Base-by-base conservation (phyloP, 2,797 vertebrate genomes). In the Sarcoramphus papa region DNA sequence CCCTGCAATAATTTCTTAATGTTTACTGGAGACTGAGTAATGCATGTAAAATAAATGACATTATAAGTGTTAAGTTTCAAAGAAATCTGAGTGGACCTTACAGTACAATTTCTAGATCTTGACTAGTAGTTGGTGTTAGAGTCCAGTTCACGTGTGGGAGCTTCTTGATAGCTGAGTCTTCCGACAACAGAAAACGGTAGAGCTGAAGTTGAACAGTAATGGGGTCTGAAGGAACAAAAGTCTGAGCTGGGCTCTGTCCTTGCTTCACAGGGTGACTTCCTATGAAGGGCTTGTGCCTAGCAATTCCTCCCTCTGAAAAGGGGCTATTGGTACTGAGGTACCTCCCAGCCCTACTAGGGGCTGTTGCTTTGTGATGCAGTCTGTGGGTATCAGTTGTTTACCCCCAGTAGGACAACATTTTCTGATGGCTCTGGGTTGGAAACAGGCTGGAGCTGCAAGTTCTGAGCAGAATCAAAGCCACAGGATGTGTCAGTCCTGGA, bases 11-110 rank as follows among this genome's bases (percentile, higher is more conserved):
- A 45, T 48, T 56, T 84, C 35, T 63, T 75, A 23, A 35, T 14
- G 23, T 35, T 90, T 90, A 15, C 14, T 2, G 0, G 16, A 5
- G n/a, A 63, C 37, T 45, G 2, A 57, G 0, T 48, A 62, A 53
- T 31, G 10, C 14, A 24, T 25, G 20, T 37, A 22, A 70, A 73
- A 77, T 43, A 74, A 90, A 80, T 28, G 2, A 13, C 7, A 59
- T 33, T n/a, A 2, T 33, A 59, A 35, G 5, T 28, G 20, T 12
- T 47, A 65, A 14, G 14, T 43, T 93, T 77, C n/a, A 60, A 64
- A 68, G 47, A 86, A 72, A 70, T 21, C 22, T 63, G 12, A 28
- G 14, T 23, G 41, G 18, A 60, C 5, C 17, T 65, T 41, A 25
- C 7, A 48, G 22, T 20, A 41, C 9, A 31, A 17, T 56, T 68